phyloP scores from a whole-genome alignment of 2,113 vertebrate species.

The Laticauda colubrina region DNA sequence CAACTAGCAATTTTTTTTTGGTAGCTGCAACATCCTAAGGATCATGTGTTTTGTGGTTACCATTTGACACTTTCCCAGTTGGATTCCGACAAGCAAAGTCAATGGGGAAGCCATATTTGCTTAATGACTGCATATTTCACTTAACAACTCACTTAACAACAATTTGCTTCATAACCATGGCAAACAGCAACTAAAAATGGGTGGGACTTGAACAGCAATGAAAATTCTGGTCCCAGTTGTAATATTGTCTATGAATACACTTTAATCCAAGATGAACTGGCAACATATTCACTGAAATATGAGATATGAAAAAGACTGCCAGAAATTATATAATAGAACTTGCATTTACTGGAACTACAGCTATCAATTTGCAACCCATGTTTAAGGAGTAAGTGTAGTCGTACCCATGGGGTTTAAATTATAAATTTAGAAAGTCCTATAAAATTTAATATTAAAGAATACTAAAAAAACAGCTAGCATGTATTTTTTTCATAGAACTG shows the following conservation, averaged over 20 bases:
- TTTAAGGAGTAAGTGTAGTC: not conserved
- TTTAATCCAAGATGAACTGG: not conserved
- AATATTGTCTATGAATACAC: not conserved
- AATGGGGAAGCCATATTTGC: too few relatives aligned
- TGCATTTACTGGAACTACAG: not conserved
- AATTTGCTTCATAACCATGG: too few relatives aligned
- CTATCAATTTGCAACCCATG: not conserved
- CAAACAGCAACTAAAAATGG: too few relatives aligned
- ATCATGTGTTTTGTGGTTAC: too few relatives aligned
- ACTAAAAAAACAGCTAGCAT: slow-evolving; percentile 30
- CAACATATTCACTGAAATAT: not conserved
- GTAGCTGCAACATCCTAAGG: too few relatives aligned
- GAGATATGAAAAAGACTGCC: not conserved
- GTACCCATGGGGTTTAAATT: slow-evolving; percentile 8
- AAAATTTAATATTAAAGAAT: slow-evolving; percentile 39
- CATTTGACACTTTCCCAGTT: too few relatives aligned
- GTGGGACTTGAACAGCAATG: too few relatives aligned
- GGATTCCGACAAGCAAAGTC: too few relatives aligned
- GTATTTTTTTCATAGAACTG: not conserved
- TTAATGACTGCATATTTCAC: too few relatives aligned
- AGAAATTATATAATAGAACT: not conserved
- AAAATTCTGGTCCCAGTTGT: too few relatives aligned
- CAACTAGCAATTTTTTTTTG: too few relatives aligned
- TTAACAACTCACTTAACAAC: too few relatives aligned
- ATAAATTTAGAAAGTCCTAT: slow-evolving; percentile 26